phyloP scores from a whole-genome alignment of 2,797 vertebrate genomes.

The Parauchenoglanis ngamensis region DNA sequence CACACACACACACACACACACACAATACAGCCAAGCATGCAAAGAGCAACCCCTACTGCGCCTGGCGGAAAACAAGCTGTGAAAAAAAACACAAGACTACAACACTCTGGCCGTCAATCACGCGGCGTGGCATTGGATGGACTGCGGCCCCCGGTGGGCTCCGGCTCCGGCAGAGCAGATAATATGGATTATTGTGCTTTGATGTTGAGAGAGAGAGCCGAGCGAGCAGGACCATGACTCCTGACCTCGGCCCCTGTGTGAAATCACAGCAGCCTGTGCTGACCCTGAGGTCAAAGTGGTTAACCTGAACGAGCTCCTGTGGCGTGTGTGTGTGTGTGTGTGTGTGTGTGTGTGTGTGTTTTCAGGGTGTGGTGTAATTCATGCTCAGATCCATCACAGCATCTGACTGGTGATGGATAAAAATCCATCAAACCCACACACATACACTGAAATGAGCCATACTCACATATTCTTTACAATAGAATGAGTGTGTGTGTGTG shows the following conservation, averaged over 20 bases:
- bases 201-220: constrained; percentile 61
- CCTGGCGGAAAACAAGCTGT: constrained; percentile 51
- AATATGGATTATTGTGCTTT: constrained; percentile 74
- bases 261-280: constrained; percentile 18
- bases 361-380: constrained; percentile 13
- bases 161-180: constrained; percentile 67
- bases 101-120: constrained; percentile 75
- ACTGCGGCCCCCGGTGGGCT: constrained; percentile 59
- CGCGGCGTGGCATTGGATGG: constrained; percentile 64
- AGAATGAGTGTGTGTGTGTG: no score
- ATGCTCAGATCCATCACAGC: constrained; percentile 1
- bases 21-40: constrained; percentile 50
- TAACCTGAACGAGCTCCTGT: constrained; percentile 26
- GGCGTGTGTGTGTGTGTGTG: not conserved
- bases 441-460: no score
- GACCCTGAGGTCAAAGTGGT: constrained; percentile 19
- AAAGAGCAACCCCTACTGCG: constrained; percentile 60
- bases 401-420: not conserved
- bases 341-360: not conserved
- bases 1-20: not conserved
- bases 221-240: constrained; percentile 61
- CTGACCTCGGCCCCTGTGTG: constrained; percentile 40
- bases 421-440: not conserved
- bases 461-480: no score
- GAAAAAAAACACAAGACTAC: constrained; percentile 58